These are phyloP conservation scores for Beroe forskalii DNA, from an alignment of 37 sponge, comb jelly and placozoan species.

Conservation along the genomic window DNA sequence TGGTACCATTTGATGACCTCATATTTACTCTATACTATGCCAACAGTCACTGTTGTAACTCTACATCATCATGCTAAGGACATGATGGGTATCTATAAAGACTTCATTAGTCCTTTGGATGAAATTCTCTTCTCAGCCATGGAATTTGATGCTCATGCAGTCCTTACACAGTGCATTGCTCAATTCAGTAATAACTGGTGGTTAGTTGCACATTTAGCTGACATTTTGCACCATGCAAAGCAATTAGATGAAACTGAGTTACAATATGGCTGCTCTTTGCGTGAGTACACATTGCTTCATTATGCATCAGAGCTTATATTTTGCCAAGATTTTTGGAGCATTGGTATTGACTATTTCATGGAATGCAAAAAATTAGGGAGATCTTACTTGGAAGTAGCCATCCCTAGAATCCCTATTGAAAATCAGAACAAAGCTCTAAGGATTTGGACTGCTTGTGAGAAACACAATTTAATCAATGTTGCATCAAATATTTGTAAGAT, in stretches of 20 bases:
- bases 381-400: slow-evolving; percentile 1
- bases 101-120: slow-evolving; percentile 9
- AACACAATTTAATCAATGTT: not conserved
- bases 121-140: slow-evolving; percentile 58
- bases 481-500: slow-evolving; percentile 26
- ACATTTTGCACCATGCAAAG: slow-evolving; percentile 46
- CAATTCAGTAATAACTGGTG: slow-evolving; percentile 53
- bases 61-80: slow-evolving; percentile 55
- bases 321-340: slow-evolving; percentile 44
- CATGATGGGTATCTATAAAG: slow-evolving; percentile 29
- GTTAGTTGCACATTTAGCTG: slow-evolving; percentile 52
- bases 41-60: slow-evolving; percentile 37
- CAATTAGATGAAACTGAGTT: slow-evolving; percentile 46
- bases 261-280: slow-evolving; percentile 58
- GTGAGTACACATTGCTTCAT: slow-evolving; percentile 40
- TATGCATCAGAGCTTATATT: slow-evolving; percentile 63
- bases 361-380: slow-evolving; percentile 47
- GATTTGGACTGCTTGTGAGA: slow-evolving; percentile 23
- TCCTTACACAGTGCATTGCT: slow-evolving; percentile 34
- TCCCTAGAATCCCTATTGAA: slow-evolving; percentile 30
- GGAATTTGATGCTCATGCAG: slow-evolving; percentile 60
- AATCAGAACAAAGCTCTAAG: slow-evolving; percentile 40
- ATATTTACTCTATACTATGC: slow-evolving; percentile 35
- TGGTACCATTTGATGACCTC: slow-evolving; percentile 61
- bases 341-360: slow-evolving; percentile 56